Evolutionary conservation across 2,113 vertebrate species (phyloP).

Genomic region (Colius striatus): DNA sequence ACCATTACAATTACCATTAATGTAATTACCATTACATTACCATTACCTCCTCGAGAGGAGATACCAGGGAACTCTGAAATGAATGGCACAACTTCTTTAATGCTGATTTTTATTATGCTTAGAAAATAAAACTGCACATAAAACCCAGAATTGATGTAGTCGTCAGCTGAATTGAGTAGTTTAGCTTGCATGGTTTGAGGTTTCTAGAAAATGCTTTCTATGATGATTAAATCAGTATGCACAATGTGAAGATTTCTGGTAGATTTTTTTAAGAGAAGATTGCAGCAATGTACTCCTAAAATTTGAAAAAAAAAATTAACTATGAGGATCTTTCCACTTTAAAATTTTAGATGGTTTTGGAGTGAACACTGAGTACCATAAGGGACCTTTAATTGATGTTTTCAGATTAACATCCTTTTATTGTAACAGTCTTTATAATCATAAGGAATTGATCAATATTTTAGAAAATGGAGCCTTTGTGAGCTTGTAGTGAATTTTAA

Average conservation of each 20-base stretch:
- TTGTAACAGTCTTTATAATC: background rate
- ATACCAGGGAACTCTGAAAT: background rate
- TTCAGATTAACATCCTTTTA: background rate
- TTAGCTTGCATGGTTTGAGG: background rate
- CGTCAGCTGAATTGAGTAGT: background rate
- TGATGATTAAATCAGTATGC: background rate
- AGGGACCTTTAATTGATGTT: background rate
- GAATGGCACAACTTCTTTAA: background rate
- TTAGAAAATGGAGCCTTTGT: fast-evolving
- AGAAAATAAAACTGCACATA: background rate
- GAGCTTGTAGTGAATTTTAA: background rate
- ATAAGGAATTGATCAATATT: background rate
- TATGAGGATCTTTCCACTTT: background rate
- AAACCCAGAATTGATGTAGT: background rate
- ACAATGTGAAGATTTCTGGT: background rate
- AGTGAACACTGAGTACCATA: background rate
- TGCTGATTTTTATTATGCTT: background rate
- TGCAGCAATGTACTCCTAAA: background rate
- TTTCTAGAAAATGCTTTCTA: background rate
- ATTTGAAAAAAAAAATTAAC: background rate
- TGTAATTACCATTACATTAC: too few species aligned
- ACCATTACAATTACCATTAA: background rate
- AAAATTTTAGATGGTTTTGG: background rate
- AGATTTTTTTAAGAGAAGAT: background rate
- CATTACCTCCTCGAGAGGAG: background rate